Evolutionary conservation across 2,797 vertebrate species (phyloP).

Genomic region (Luscinia luscinia): DNA sequence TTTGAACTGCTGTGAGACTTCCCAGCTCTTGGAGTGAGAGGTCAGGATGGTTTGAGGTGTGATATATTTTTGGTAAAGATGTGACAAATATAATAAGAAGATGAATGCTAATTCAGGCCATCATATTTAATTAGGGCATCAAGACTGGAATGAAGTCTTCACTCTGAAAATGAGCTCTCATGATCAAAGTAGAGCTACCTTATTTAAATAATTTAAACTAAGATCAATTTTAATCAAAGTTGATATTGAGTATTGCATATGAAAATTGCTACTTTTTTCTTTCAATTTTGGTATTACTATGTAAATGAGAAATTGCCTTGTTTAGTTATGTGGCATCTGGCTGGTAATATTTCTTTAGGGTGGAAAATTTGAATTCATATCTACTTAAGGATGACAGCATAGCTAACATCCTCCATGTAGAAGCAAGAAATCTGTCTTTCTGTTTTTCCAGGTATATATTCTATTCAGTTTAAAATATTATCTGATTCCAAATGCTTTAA

Average conservation of each 20-base stretch:
- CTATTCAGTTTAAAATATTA: not conserved
- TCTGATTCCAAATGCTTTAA: not conserved
- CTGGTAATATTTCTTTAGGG: not conserved
- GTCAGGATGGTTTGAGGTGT: not conserved
- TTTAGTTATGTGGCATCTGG: constrained; percentile 19
- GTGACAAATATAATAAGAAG: constrained; percentile 23
- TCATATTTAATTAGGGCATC: constrained; percentile 57
- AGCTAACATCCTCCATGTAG: not conserved
- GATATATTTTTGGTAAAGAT: constrained; percentile 3
- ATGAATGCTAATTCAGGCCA: constrained; percentile 46
- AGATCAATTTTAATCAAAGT: constrained; percentile 67
- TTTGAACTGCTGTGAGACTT: not conserved
- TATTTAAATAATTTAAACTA: constrained; percentile 66
- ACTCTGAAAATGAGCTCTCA: constrained; percentile 39
- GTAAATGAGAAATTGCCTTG: constrained; percentile 27
- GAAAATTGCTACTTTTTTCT: constrained; percentile 35
- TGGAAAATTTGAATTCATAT: constrained; percentile 15
- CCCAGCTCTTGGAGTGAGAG: not conserved
- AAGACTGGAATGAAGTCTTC: constrained; percentile 31
- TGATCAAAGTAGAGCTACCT: constrained; percentile 54
- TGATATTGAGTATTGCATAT: constrained; percentile 46
- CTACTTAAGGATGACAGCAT: not conserved
- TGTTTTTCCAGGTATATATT: not conserved
- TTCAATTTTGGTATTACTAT: constrained; percentile 11
- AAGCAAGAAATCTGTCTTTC: not conserved